phyloP scores from a whole-genome alignment of 2,797 vertebrate species.

The Channallabes apus region DNA sequence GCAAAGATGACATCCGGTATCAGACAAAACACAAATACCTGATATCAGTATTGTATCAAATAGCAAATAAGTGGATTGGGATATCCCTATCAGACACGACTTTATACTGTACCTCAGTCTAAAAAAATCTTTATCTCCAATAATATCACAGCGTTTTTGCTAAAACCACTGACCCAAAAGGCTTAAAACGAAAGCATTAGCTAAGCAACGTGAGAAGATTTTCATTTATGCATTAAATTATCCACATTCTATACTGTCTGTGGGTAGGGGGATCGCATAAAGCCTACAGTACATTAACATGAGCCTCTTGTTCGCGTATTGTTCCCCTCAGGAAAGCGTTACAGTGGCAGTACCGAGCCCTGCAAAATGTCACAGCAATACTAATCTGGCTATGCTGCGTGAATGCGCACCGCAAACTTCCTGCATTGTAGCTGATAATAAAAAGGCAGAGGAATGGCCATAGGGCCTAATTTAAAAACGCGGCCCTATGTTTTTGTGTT shows the following conservation, averaged over 20 bases:
- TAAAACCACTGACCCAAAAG: background rate
- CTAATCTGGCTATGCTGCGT: constrained; percentile 67
- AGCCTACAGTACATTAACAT: constrained; percentile 41
- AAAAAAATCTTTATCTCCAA: too few relatives aligned
- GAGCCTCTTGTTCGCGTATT: constrained; percentile 42
- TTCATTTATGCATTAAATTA: background rate
- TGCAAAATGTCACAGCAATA: constrained; percentile 78
- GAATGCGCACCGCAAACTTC: constrained; percentile 61
- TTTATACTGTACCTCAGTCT: background rate
- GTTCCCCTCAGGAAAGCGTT: constrained; percentile 72
- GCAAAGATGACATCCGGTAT: background rate
- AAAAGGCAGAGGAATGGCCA: constrained; percentile 76
- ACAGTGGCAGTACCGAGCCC: constrained; percentile 76
- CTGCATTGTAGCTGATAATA: constrained; percentile 73
- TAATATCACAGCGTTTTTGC: background rate
- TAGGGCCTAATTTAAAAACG: constrained; percentile 76
- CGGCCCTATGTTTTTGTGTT: constrained; percentile 69
- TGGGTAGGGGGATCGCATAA: constrained; percentile 41
- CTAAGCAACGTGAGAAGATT: background rate
- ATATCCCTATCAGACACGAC: background rate
- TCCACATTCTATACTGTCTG: constrained; percentile 17
- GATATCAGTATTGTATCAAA: background rate
- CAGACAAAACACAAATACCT: background rate
- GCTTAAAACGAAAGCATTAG: background rate
- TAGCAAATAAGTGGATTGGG: background rate